A percentile compares a stretch with the other conserved stretches of the same genome.
These are phyloP conservation scores for Chromoteleia sp. DNA, from an alignment of 2,888 invertebrate genomes.

Conservation along the genomic window DNA sequence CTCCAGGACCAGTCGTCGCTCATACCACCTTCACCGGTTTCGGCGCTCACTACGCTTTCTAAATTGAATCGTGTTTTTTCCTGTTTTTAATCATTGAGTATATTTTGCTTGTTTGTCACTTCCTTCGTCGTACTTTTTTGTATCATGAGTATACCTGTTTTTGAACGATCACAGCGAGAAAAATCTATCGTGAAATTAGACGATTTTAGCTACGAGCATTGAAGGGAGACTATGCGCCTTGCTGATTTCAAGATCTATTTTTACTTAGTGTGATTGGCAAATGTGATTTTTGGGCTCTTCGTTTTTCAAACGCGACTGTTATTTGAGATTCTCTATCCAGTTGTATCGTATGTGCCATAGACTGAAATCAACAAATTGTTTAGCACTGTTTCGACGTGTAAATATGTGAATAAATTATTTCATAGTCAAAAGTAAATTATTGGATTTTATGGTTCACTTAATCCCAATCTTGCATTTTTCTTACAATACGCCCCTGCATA, in stretches of 20 bases:
- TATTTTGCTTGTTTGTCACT: not conserved
- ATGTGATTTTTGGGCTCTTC: not conserved
- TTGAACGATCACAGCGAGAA: not conserved
- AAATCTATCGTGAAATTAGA: constrained; percentile 11
- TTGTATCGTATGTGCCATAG: constrained; percentile 4
- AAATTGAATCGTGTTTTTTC: too few relatives aligned
- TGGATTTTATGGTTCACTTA: not conserved
- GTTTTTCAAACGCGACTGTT: not conserved
- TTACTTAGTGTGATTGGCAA: not conserved
- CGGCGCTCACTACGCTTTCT: constrained; percentile 86
- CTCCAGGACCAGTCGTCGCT: constrained; percentile 70
- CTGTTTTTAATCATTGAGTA: not conserved
- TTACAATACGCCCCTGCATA: too few relatives aligned
- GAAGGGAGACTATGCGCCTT: not conserved
- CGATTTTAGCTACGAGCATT: not conserved
- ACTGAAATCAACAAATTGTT: constrained; percentile 12
- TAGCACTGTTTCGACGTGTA: constrained; percentile 11
- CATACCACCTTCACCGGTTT: constrained; percentile 86
- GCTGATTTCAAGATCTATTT: constrained; percentile 12
- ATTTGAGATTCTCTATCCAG: not conserved
- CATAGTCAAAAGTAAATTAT: constrained; percentile 17
- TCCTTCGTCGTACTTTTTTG: not conserved
- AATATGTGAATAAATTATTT: constrained; percentile 44
- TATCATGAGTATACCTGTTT: not conserved
- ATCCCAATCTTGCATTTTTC: too few relatives aligned